phyloP scores from a whole-genome alignment of 2,113 vertebrate genomes.

The Charadrius vociferus region DNA sequence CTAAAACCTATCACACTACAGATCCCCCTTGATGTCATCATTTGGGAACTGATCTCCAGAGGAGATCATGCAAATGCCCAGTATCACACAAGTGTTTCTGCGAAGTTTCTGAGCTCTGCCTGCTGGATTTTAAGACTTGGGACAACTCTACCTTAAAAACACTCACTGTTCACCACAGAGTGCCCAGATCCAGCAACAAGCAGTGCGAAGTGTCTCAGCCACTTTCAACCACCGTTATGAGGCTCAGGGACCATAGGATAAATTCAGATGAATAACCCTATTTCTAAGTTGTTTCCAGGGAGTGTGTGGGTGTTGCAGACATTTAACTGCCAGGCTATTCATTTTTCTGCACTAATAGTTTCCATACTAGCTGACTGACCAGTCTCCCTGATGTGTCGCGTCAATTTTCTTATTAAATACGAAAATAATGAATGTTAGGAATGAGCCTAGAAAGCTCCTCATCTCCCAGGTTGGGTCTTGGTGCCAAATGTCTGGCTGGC shows the following conservation, averaged over 20 bases:
- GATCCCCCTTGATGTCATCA: not conserved
- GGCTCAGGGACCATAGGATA: not conserved
- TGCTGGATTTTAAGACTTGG: not conserved
- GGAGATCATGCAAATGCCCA: not conserved
- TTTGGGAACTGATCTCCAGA: not conserved
- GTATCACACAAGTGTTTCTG: not conserved
- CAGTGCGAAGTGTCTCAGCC: not conserved
- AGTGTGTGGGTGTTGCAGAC: slow-evolving; percentile 23
- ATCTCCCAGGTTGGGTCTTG: not conserved
- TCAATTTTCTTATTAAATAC: slow-evolving; percentile 47
- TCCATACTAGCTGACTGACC: slow-evolving; percentile 31
- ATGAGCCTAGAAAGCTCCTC: slow-evolving; percentile 39
- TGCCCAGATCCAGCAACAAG: not conserved
- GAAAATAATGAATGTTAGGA: slow-evolving; percentile 34
- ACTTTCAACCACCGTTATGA: not conserved
- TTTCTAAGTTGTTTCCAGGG: slow-evolving; percentile 40
- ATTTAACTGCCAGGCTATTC: slow-evolving; percentile 16
- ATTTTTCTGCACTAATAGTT: slow-evolving; percentile 42
- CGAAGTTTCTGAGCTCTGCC: not conserved
- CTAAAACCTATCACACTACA: not conserved
- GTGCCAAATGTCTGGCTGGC: slow-evolving; percentile 59
- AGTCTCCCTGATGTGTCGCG: not conserved
- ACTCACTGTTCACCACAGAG: not conserved
- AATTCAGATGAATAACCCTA: slow-evolving; percentile 11
- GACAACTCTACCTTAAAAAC: not conserved